Base-by-base conservation (phyloP, 2,113 vertebrate genomes). In the Patagioenas fasciata region DNA sequence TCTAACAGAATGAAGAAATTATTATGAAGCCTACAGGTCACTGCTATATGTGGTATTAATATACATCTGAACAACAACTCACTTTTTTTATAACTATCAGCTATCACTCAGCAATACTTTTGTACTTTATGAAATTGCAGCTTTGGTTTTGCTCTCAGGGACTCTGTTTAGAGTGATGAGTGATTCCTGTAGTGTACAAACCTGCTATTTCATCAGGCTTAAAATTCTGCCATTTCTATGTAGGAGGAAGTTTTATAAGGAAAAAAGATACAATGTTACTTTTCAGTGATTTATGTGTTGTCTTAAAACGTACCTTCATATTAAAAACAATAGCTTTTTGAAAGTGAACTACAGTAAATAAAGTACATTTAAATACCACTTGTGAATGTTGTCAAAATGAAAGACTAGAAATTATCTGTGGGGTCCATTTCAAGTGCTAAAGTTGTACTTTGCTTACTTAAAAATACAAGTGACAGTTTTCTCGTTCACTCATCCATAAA, bases 341-440 rank as follows among this genome's bases (percentile, higher is more conserved):
- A 72, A 96, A 90, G 57, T 62, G 66, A 70, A 28, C 14, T 38
- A 32, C 51, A 88, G 51, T 67, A 90, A 69, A 62, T 53, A 36
- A 95, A 74, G 13, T 89, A 28, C 15, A 1, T 95, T 87, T 86
- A 64, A 86, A 71, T 81, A 42, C 58, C 25, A 32, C 38, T 88
- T 93, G 6, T 62, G 67, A 61, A 83, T 94, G 84, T 88, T 96
- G 53, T 91, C 85, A 82, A 64, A 97, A 95, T 83, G 82, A 91
- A 75, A 89, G 69, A 54, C 44, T 72, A 54, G 70, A 80, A 93
- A 26, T 54, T 67, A 62, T 50, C 75, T 83, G 15, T 32, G 11
- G 44, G 47, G 67, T 38, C 51, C 51, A 66, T 96, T 95, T 97
- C 36, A 91, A 81, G 69, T 91, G 18, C 69, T 91, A 5, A 80